Evolutionary conservation across 2,113 vertebrate species (phyloP), one percentile per base, ranked within the genome.

Genomic region (Onychostoma macrolepis): DNA sequence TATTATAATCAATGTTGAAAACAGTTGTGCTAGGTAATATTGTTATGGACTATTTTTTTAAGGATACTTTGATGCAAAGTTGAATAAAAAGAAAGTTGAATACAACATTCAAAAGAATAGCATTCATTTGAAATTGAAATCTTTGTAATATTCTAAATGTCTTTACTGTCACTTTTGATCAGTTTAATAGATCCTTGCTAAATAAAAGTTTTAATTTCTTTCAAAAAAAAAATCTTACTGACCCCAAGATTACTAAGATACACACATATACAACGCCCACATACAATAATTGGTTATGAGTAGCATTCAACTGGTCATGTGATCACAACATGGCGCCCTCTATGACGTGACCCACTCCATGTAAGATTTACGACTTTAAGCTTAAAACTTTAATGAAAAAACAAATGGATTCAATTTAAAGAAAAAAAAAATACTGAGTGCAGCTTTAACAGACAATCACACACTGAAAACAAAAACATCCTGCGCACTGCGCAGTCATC

Each of bases 381-480:
- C 21, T 67, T 38, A 67, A 75, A 65, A 36, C 33, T 21, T 71
- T 71, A 63, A 21, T 63, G 48, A 65, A 88, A 87, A 79, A 21
- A 28, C 7, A 33, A 53, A 78, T 30, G 12, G n/a, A 50, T 30
- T 50, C 3, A 17, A 48, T 78, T 78, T 26, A 28, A 48, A 50
- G 45, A 12, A 75, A 28, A n/a, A n/a, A n/a, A 81, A 65, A 26
- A 19, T 28, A 45, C 79, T 85, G 72, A 82, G 11, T 33, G 76
- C 88, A 80, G 5, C 19, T 53, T 83, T 83, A 71, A 50, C 21
- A 83, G 45, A 83, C 43, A 90, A 67, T 85, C 90, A 86, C 85
- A 84, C 80, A 87, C 61, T 53, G 89, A 90, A 87, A 83, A 87
- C 43, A 88, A 90, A 84, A 80, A 56, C 81, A 48, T 53, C 43